Evolutionary conservation across 1,140 invertebrate species (phyloP).

Genomic region (Hylaeus anthracinus): DNA sequence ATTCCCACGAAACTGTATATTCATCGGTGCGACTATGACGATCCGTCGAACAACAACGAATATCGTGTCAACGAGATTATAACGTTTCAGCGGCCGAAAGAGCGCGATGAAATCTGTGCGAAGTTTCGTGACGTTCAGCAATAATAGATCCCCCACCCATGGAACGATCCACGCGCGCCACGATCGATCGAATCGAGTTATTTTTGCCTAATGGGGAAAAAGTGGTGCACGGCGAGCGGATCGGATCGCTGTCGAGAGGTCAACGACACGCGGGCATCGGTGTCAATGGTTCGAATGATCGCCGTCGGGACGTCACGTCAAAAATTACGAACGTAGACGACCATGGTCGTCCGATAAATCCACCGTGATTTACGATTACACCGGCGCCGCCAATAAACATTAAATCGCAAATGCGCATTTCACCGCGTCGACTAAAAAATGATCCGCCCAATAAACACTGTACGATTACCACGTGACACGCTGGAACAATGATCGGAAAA

Average conservation of each 20-base stretch:
- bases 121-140: not conserved
- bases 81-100: not conserved
- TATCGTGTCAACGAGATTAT: slow-evolving; percentile 20
- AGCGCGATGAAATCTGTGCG: not conserved
- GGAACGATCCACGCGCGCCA: not conserved
- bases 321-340: slow-evolving; percentile 38
- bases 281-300: slow-evolving; percentile 48
- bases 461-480: slow-evolving; percentile 8
- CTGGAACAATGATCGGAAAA: slow-evolving; percentile 4
- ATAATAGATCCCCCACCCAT: not conserved
- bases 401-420: slow-evolving; percentile 19
- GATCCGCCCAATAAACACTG: slow-evolving; percentile 2
- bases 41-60: not conserved
- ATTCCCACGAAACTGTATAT: not conserved
- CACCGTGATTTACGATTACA: slow-evolving; percentile 36
- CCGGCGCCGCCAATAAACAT: not conserved
- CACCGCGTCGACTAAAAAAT: slow-evolving; percentile 17
- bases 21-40: not conserved
- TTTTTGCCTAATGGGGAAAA: slow-evolving; percentile 7
- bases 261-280: slow-evolving; percentile 15
- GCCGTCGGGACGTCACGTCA: slow-evolving; percentile 39
- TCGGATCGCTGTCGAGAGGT: slow-evolving; percentile 20
- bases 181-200: slow-evolving; percentile 15
- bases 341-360: slow-evolving; percentile 28
- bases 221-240: not conserved